Evolutionary conservation across 2,113 vertebrate species (phyloP), one percentile per base, ranked within the genome.

Genomic region (Serilophus lunatus): DNA sequence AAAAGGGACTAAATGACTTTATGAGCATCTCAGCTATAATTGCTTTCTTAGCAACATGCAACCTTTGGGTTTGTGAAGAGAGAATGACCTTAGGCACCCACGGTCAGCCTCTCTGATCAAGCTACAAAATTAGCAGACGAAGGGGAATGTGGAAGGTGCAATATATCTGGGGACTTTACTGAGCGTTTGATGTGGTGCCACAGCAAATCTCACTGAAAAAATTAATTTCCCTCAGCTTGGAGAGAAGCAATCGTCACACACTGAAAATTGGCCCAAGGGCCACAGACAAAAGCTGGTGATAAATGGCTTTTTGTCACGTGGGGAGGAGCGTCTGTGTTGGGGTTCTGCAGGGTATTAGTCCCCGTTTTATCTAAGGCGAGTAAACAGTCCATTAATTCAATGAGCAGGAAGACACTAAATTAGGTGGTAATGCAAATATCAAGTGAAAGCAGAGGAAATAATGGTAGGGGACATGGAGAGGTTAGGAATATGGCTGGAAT

Each of bases 361-460:
- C 93, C 92, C 20, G 7, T 82, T 95, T 95, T 96, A 95, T 97
- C 96, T 72, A 8, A 53, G 40, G 63, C 44, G 9, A 91, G 85
- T 76, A 94, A 96, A 94, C 65, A 94, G 94, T 83, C 75, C 77
- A 95, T 95, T 96, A 94, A 97, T 89, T 92, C 92, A 93, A 40
- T 4, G 80, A 79, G 93, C 40, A 86, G 26, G 80, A 96, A 88
- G 90, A 94, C 36, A 83, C 53, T 93, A 93, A 93, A 93, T 95
- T 96, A 93, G 91, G 95, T 93, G 92, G 70, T 83, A 88, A 95
- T 75, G 84, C 61, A 97, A 82, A 97, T 95, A 92, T 38, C 84
- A 56, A 86, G 45, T 71, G 91, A 88, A 79, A 92, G 92, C 75
- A 76, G 91, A 80, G 93, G 83, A 92, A 94, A 87, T 40, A 82